Evolutionary conservation across 2,797 vertebrate genomes (phyloP).

Genomic region (Sebastes alutus): DNA sequence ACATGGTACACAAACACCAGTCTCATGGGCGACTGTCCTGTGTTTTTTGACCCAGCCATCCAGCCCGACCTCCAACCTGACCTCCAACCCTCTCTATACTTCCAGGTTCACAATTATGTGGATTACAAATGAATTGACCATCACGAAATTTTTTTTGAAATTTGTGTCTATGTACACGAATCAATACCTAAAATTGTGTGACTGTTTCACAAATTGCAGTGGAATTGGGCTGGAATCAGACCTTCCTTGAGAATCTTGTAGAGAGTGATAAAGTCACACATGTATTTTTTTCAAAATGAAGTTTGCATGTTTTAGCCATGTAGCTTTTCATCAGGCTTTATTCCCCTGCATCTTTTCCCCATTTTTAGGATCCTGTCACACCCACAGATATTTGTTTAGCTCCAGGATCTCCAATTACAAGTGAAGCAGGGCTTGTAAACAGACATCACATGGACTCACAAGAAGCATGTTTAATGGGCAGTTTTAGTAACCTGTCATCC

Average conservation of each 20-base stretch:
- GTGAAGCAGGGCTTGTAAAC: conserved; percentile 42
- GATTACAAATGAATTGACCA: too few species aligned
- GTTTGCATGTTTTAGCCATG: neutral
- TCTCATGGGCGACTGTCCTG: too few species aligned
- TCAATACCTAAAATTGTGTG: too few species aligned
- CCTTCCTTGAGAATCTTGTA: neutral
- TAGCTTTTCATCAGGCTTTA: neutral
- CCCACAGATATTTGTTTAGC: conserved; percentile 40
- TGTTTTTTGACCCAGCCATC: too few species aligned
- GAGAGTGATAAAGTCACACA: neutral
- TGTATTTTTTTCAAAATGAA: neutral
- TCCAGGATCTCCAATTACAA: conserved; percentile 49
- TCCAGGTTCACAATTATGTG: too few species aligned
- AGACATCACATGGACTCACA: conserved; percentile 49
- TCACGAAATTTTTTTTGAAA: too few species aligned
- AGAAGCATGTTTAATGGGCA: conserved; percentile 51
- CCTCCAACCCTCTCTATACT: too few species aligned
- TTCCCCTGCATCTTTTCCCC: neutral
- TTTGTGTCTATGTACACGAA: too few species aligned
- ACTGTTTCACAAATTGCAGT: too few species aligned
- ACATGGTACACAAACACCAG: too few species aligned
- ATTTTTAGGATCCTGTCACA: neutral
- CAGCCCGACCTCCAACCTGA: too few species aligned
- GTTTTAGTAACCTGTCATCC: conserved; percentile 62
- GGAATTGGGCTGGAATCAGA: neutral